Base-by-base conservation (phyloP, 2,888 invertebrate genomes). In the Melanargia galathea region DNA sequence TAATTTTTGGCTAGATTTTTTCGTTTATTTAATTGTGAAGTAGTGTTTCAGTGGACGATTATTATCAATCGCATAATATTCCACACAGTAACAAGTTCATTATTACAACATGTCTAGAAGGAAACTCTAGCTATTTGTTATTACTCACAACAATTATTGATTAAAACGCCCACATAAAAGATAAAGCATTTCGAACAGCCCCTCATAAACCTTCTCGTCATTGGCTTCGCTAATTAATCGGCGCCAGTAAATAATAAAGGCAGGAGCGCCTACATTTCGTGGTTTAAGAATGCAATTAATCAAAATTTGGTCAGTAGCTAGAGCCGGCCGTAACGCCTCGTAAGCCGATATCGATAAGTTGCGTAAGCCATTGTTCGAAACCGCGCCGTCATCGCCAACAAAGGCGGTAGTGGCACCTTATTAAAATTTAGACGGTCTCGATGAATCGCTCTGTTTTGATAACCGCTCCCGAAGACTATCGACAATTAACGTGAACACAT, bases 261-360 rank as follows among this genome's bases (percentile, higher is more conserved):
- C 70, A 67, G 71, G 75, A 76, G 78, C 78, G 66, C 63, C 68
- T 66, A 74, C 80, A 78, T 77, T 82, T 78, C 76, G 70, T 77
- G 75, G 75, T 75, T 76, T 78, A 82, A 84, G 86, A 87, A 90
- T 87, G 89, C 84, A 84, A 91, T 90, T 90, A 90, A 90, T 91
- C 90, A 90, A 90, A 90, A 86, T 77, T 80, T 87, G 89, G 90
- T 87, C 90, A 89, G 90, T 90, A 90, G 91, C 90, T 80, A 81
- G 82, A 83, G 83, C 83, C 79, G 83, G 76, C 81, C 83, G 88
- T 84, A 89, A 89, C 90, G 90, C 90, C 87, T 90, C 90, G 89
- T 90, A 88, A 90, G 84, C 83, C 84, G 89, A 89, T 90, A 90
- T 90, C 90, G 89, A 90, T 90, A 90, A 90, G 83, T 90, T 91